Percentiles rank a stretch among this genome's conserved stretches.
These are phyloP conservation scores for Orius insidiosus DNA, from an alignment of 1,140 invertebrate genomes.

Conservation along the genomic window DNA sequence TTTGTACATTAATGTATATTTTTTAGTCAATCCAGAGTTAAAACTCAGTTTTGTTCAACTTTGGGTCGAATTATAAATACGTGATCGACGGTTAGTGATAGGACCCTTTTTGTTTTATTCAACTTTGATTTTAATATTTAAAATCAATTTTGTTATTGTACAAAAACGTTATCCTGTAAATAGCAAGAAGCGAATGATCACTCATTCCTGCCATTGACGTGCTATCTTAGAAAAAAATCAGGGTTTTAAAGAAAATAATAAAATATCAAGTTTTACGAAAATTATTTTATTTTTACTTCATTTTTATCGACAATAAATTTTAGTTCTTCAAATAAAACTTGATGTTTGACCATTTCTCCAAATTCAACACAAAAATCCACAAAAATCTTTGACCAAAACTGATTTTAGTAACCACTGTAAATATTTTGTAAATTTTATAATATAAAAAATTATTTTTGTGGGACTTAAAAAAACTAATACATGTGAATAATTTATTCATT, in stretches of 20 bases:
- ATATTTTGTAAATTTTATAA: no score
- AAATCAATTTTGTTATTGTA: slow-evolving; percentile 10
- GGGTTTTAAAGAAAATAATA: neutral
- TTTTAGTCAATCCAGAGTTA: slow-evolving; percentile 2
- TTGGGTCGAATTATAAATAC: no score
- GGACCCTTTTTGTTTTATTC: neutral
- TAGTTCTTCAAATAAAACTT: neutral
- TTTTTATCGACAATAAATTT: neutral
- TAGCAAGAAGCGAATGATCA: slow-evolving; percentile 8
- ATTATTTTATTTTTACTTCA: neutral
- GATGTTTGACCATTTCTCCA: neutral
- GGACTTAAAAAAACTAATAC: no score
- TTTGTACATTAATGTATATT: neutral
- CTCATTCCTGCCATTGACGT: slow-evolving; percentile 10
- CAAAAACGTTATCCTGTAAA: neutral
- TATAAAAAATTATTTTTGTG: no score
- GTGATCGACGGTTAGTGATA: neutral
- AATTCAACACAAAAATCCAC: no score
- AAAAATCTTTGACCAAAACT: no score
- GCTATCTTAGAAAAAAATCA: slow-evolving; percentile 4
- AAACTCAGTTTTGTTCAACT: neutral
- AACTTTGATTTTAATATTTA: slow-evolving; percentile 10
- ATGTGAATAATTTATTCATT: no score
- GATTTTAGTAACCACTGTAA: no score
- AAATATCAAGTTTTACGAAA: neutral